These are phyloP conservation scores for Odocoileus virginianus DNA, from an alignment of 2,113 vertebrate species.

Conservation along the genomic window DNA sequence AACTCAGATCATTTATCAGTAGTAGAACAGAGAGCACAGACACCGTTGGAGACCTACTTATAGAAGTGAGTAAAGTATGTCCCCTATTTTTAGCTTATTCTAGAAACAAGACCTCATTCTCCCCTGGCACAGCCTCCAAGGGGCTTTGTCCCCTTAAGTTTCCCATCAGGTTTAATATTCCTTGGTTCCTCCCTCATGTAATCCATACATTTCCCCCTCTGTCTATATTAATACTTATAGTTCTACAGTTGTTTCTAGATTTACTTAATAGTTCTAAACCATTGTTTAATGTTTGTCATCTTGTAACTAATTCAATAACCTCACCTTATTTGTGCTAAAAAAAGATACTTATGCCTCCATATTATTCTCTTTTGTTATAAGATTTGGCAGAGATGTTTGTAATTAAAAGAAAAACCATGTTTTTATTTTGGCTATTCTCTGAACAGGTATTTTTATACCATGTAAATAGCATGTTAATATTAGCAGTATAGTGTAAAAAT, in stretches of 20 bases:
- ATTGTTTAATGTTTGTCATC: background rate
- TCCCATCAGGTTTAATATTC: background rate
- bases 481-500: background rate
- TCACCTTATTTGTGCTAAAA: background rate
- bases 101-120: background rate
- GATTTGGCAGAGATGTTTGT: background rate
- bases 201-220: background rate
- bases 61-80: background rate
- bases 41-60: background rate
- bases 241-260: background rate
- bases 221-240: background rate
- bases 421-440: background rate
- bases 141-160: background rate
- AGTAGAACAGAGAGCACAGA: background rate
- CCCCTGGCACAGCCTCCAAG: background rate
- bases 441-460: background rate
- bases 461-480: background rate
- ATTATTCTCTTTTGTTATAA: background rate
- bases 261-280: background rate
- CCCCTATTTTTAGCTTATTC: background rate
- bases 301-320: background rate
- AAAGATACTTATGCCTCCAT: background rate
- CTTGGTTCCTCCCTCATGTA: background rate
- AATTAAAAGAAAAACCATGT: background rate
- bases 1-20: background rate